Percentiles rank a stretch among this genome's conserved stretches.
phyloP scores from a whole-genome alignment of 2,888 invertebrate species.

The Spatulosminthurus flaviceps region DNA sequence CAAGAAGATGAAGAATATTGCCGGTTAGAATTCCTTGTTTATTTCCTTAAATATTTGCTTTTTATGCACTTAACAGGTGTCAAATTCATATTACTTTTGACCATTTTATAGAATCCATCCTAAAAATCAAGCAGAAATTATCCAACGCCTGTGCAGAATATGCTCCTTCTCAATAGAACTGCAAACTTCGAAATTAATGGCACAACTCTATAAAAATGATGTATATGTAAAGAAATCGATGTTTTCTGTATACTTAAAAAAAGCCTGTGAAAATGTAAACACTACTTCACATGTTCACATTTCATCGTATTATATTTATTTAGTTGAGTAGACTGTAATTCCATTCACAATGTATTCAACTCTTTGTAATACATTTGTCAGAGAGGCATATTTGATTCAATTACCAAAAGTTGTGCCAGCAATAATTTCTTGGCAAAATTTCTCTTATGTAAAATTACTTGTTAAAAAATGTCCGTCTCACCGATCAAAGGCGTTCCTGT shows the following conservation, averaged over 20 bases:
- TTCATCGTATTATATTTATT: background rate
- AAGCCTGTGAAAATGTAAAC: background rate
- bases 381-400: background rate
- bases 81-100: background rate
- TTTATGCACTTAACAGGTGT: background rate
- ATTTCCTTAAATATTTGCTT: background rate
- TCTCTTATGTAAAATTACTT: too few species aligned
- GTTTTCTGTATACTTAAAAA: too few species aligned
- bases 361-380: slow-evolving; percentile 5
- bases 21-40: slow-evolving; percentile 10
- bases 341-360: slow-evolving; percentile 23
- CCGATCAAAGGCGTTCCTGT: background rate
- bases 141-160: slow-evolving; percentile 19
- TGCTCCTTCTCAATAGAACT: background rate
- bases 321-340: background rate
- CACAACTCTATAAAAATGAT: background rate
- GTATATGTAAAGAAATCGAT: background rate
- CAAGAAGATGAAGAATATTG: slow-evolving; percentile 45
- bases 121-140: slow-evolving; percentile 26
- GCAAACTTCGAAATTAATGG: too few species aligned
- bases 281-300: background rate
- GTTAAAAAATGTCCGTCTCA: background rate
- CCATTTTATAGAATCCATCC: slow-evolving; percentile 1
- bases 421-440: background rate
- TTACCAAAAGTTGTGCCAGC: background rate